Percentiles rank a stretch among this genome's conserved stretches.
Evolutionary conservation across 2,113 vertebrate species (phyloP).

Genomic region (Pseudopodoces humilis): DNA sequence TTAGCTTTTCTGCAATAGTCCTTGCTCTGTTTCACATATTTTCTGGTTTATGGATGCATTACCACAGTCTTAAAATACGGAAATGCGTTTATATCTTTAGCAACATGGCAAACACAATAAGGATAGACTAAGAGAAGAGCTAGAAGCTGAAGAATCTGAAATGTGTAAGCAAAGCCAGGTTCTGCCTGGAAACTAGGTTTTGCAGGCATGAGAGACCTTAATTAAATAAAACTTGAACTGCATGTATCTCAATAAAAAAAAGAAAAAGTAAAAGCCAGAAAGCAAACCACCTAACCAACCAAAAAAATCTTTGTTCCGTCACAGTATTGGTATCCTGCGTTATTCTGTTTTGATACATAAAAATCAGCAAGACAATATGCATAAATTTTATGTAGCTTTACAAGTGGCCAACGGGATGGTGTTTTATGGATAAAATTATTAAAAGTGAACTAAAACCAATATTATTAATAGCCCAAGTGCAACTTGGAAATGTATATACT

Average conservation of each 20-base stretch:
- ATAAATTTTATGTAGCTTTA: background rate
- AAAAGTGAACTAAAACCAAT: background rate
- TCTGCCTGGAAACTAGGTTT: background rate
- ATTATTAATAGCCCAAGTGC: background rate
- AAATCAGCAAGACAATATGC: background rate
- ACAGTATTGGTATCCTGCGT: background rate
- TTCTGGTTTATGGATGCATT: background rate
- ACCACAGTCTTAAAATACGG: background rate
- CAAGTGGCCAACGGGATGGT: background rate
- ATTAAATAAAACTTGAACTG: background rate
- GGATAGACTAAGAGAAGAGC: background rate
- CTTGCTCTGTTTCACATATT: background rate
- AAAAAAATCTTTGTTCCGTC: background rate
- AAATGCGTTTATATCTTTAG: background rate
- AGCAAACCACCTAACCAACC: background rate
- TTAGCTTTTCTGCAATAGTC: background rate
- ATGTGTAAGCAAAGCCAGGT: background rate
- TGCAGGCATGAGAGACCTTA: background rate
- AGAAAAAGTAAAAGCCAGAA: background rate
- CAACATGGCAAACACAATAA: background rate
- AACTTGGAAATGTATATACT: background rate
- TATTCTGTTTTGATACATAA: background rate
- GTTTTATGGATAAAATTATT: background rate
- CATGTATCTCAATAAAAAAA: background rate
- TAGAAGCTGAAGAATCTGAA: background rate